Conservation (phyloP, 30 jellyfish, hydroid and myxozoan species). For the Hydractinia echinata region DNA sequence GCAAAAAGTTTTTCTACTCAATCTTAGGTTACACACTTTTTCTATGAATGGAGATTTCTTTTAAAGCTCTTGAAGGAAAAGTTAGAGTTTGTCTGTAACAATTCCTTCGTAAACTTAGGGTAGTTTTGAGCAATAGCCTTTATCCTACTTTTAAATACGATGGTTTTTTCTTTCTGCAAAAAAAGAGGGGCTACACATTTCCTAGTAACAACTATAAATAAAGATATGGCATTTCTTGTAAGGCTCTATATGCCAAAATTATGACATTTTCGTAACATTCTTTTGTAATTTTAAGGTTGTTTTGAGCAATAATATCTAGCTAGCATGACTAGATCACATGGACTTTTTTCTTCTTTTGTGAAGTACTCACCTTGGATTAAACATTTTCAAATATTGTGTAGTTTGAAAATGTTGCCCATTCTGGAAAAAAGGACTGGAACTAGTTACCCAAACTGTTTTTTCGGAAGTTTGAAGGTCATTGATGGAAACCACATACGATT, state of each 20-base stretch:
- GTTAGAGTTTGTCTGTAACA: too few relatives aligned
- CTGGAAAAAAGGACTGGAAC: not conserved
- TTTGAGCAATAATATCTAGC: not conserved
- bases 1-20: too few relatives aligned
- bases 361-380: not conserved
- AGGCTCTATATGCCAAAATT: not conserved
- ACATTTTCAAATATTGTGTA: not conserved
- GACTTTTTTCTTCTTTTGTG: not conserved
- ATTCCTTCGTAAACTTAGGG: not conserved
- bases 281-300: not conserved
- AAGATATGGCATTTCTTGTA: not conserved
- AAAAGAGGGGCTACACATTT: not conserved
- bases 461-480: not conserved
- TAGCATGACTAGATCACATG: not conserved
- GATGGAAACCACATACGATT: not conserved
- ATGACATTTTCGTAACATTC: not conserved
- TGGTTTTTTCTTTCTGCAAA: not conserved
- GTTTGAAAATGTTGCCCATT: slow-evolving; percentile 5
- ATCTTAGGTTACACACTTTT: too few relatives aligned
- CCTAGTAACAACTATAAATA: not conserved
- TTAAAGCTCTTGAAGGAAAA: too few relatives aligned
- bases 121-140: not conserved
- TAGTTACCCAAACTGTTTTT: not conserved
- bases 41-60: too few relatives aligned
- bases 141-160: not conserved